Evolutionary conservation across 2,888 invertebrate species (phyloP), one percentile per base, ranked within the genome.

Genomic region (Taenaris catops): DNA sequence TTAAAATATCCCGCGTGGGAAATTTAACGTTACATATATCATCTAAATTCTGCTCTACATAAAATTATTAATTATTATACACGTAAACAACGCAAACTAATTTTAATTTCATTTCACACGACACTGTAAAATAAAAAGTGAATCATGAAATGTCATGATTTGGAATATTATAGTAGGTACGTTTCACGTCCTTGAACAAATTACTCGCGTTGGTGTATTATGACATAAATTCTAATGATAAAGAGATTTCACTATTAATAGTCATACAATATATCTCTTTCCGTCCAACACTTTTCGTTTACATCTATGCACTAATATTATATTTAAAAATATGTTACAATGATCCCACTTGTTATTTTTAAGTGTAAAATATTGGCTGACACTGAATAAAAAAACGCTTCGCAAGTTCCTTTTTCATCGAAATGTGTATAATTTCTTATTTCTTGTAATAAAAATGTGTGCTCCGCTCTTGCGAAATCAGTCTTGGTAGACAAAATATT

Each of bases 341-440:
- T 87, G 87, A 68, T 87, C 87, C 87, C 87, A 78, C 65, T 86
- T 88, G 76, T 88, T 88, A 72, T 70, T 84, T 65, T 66, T 65
- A 57, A 56, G 52, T 54, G 57, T 64, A 62, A 63, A 63, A 60
- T 60, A 58, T 59, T 64, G 60, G 58, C 56, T 68, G 71, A 66
- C 56, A 57, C 51, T 26, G 32, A 31, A 34, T 39, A 25, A 28
- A 41, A 34, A 41, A 33, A 29, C 25, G 31, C 38, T 28, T 32
- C 42, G 40, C 35, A 34, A 25, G 37, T 31, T 40, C 25, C 18
- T n/a, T 29, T 35, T 38, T 36, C 19, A 3, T 34, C 12, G 26
- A 40, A 35, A 20, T 27, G 19, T 18, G 12, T 21, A 20, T 12
- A 35, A 12, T 25, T 25, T 27, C 5, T 25, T n/a, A n/a, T n/a